Evolutionary conservation across 2,113 vertebrate genomes (phyloP), one percentile per base, ranked within the genome.

Genomic region (Columba janthina): DNA sequence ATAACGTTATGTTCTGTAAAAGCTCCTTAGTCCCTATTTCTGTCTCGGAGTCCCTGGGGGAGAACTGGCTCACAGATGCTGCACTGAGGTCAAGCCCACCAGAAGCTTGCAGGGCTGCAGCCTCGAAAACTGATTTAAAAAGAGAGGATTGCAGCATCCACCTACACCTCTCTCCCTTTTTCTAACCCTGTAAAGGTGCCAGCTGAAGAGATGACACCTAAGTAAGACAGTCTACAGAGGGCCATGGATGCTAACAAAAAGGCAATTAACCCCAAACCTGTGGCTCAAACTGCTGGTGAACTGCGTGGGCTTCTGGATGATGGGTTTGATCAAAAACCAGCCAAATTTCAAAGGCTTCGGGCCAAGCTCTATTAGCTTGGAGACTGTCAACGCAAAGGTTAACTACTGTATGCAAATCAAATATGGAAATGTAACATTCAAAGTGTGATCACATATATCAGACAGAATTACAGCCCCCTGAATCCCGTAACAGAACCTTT

Each of bases 341-440:
- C 24, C 76, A 53, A 65, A 75, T 94, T 93, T 10, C 65, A 81
- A 92, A 78, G 70, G 85, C 73, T 94, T 78, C 75, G 70, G 89
- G 75, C 70, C 2, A 26, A 94, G 92, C 79, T 81, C 88, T 72
- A 3, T 32, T 72, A 96, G 93, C 90, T 69, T 25, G 3, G 94
- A 94, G 85, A 94, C 83, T 94, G 94, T 87, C 88, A 93, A 88
- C 0, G 21, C 88, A 95, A 95, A 96, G 95, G 94, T 94, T 96
- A 95, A 94, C 88, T 87, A 86, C 82, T 77, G 56, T 67, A 87
- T 95, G 94, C 82, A 96, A 96, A 96, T 94, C 93, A 97, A 96
- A 95, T 93, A 96, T 96, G 96, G 53, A 95, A 95, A 96, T 95
- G 93, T 96, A 96, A 95, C 95, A 96, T 96, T 96, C 94, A 96